Percentiles rank a stretch among this genome's conserved stretches.
phyloP scores from a whole-genome alignment of 2,888 invertebrate species.

The Sinhomidia bicolor region DNA sequence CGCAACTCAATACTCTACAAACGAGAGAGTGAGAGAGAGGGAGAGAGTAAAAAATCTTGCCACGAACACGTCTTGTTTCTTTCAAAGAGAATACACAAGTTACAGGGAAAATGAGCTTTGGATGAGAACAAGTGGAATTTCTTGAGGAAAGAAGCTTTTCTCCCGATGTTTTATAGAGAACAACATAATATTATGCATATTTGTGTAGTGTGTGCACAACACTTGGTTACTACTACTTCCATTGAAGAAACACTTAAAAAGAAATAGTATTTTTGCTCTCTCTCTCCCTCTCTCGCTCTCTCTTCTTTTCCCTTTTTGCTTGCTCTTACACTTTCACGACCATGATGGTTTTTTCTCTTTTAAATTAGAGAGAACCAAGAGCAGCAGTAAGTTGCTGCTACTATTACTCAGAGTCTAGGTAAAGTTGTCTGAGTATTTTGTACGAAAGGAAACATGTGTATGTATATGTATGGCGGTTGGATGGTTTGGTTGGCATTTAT shows the following conservation, averaged over 20 bases:
- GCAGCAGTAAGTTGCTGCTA: neutral
- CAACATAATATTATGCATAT: neutral
- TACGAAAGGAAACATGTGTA: neutral
- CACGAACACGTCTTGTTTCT: slow-evolving; percentile 35
- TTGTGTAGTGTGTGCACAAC: neutral
- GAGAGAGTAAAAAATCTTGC: no score
- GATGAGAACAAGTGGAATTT: no score
- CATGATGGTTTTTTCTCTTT: slow-evolving; percentile 19
- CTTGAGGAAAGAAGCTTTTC: no score
- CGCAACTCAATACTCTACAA: neutral
- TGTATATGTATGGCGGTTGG: slow-evolving; percentile 33
- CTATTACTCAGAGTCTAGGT: neutral
- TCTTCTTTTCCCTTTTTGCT: no score
- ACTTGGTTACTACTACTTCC: neutral
- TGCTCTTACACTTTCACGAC: no score
- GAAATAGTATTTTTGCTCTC: neutral
- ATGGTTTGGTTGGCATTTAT: slow-evolving; percentile 62
- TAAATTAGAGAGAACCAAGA: slow-evolving; percentile 20
- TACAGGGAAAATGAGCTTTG: slow-evolving; percentile 49
- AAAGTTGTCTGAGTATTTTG: neutral
- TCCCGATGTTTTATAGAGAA: no score
- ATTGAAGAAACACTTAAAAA: neutral
- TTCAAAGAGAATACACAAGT: slow-evolving; percentile 50
- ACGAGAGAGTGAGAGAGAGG: neutral
- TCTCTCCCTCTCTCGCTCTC: neutral